A percentile compares a stretch with the other conserved stretches of the same genome.
Evolutionary conservation across 2,888 invertebrate species (phyloP).

Genomic region (Diarsia brunnea): DNA sequence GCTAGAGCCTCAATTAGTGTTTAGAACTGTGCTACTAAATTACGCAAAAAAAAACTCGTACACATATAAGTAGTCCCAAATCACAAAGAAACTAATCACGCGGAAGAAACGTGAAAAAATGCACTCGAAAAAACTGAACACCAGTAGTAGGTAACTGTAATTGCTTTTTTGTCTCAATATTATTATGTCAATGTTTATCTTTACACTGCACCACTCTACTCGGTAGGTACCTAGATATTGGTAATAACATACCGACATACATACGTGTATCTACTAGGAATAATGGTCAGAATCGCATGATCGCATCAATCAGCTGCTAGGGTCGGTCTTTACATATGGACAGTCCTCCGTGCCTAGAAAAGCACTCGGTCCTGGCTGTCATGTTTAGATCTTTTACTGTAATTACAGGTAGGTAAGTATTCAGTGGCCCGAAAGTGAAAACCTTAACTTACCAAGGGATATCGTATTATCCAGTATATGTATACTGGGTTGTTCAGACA

Average conservation of each 20-base stretch:
- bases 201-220: background rate
- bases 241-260: background rate
- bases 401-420: too few species aligned
- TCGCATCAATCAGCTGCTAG: too few species aligned
- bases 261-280: background rate
- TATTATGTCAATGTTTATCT: constrained; percentile 8
- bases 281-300: background rate
- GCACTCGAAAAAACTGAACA: constrained; percentile 11
- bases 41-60: background rate
- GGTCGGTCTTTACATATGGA: too few species aligned
- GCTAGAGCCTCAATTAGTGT: too few species aligned
- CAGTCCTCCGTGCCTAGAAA: too few species aligned
- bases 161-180: constrained; percentile 16
- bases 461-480: too few species aligned
- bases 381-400: too few species aligned
- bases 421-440: too few species aligned
- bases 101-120: constrained; percentile 40
- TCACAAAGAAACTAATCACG: constrained; percentile 19
- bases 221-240: background rate
- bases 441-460: too few species aligned
- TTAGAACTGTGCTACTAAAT: background rate
- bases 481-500: too few species aligned
- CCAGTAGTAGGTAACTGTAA: constrained; percentile 9
- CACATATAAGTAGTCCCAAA: background rate
- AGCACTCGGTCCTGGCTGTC: too few species aligned